Evolutionary conservation across 2,888 invertebrate genomes (phyloP).

Genomic region (Fragum whitleyi): DNA sequence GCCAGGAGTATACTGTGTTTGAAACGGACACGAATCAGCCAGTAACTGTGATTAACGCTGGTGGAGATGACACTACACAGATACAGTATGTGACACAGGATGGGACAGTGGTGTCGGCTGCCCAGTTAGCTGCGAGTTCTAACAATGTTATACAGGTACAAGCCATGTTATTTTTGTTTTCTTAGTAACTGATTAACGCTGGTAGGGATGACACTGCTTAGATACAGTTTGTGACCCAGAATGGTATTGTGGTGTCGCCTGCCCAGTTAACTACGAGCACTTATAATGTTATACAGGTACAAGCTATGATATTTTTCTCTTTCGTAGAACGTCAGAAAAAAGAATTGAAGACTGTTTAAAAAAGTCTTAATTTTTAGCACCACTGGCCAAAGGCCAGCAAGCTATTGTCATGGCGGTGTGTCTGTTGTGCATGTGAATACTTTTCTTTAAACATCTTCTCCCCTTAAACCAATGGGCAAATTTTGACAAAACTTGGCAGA

Average conservation of each 20-base stretch:
- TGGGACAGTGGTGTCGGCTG: conserved; percentile 69
- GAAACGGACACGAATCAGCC: conserved; percentile 78
- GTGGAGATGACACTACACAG: conserved; percentile 69
- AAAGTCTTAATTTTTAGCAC: too few species aligned
- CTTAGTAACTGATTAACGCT: conserved; percentile 74
- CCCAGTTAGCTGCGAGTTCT: conserved; percentile 31
- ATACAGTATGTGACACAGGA: conserved; percentile 81
- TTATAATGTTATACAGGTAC: conserved; percentile 59
- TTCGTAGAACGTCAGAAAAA: neutral
- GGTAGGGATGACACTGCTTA: conserved; percentile 69
- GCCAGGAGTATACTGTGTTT: conserved; percentile 74
- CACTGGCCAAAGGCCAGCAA: too few species aligned
- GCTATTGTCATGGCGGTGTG: too few species aligned
- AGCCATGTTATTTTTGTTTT: neutral
- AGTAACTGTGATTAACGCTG: conserved; percentile 76
- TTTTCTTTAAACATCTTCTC: too few species aligned
- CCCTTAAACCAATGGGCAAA: too few species aligned
- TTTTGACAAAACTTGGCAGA: too few species aligned
- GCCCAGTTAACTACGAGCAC: conserved; percentile 33
- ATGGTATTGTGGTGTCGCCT: conserved; percentile 71
- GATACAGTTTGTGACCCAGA: conserved; percentile 80
- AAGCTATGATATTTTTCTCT: neutral
- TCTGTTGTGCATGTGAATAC: too few species aligned
- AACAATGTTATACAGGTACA: conserved; percentile 60
- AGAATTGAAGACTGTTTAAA: too few species aligned